Base-by-base conservation (phyloP, 2,797 vertebrate genomes). In the Mus minutoides region DNA sequence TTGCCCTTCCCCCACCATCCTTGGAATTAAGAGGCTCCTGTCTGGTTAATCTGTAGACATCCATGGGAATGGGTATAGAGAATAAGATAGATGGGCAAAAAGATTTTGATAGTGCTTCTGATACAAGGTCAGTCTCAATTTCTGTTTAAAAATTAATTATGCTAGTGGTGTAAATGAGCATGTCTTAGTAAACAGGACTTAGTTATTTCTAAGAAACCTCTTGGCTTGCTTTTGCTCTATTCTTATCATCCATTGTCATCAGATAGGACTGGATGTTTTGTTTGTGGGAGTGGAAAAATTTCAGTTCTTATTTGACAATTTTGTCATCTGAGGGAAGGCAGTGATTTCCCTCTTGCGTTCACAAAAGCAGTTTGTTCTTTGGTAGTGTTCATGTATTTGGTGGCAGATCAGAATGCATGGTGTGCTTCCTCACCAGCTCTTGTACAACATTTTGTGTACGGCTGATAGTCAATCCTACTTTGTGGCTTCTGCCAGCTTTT, bases 341-440 rank as follows among this genome's bases (percentile, higher is more conserved):
- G 69, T 11, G 7, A 22, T 85, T 96, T 95, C 92, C 6, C 77
- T 90, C 10, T 94, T 95, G 56, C 22, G 54, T 93, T 84, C 52
- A n/a, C 43, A 69, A 6, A 0, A 9, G 10, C 1, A 10, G 37
- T 31, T 88, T 91, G 17, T 29, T 92, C 37, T 58, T 56, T 75
- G 19, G 16, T 12, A 22, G 16, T 58, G 52, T 16, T 94, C 46
- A 12, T 49, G 4, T 52, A 37, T 49, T 21, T 4, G 12, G 19
- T 37, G 7, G 5, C 14, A 26, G 37, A n/a, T 1, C 26, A 40
- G 26, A 76, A 34, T 2, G 24, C 52, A 13, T 4, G 3, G 29
- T 8, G 24, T 75, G n/a, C 31, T 62, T 1, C 1, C 52, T 90
- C 24, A 22, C 5, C 14, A 2, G 21, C 52, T 73, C 31, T 21